Base-by-base conservation (phyloP, 1,140 invertebrate genomes). In the Manduca sexta region DNA sequence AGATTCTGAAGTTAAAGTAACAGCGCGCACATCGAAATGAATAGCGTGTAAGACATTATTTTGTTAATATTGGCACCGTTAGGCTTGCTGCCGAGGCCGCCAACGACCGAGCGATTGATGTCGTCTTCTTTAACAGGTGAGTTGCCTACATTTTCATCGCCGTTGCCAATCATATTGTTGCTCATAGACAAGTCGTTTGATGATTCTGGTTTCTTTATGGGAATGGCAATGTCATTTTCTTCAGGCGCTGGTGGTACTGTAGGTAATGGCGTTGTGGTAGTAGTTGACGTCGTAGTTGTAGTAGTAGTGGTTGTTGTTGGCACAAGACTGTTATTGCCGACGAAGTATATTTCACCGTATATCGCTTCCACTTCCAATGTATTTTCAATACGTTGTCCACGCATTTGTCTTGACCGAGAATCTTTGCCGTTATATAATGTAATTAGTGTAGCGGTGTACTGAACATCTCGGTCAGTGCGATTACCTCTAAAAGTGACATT, bases 401-500 rank as follows among this genome's bases (percentile, higher is more conserved):
- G 64, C 60, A 93, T 90, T 34, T 80, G 70, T 55, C 82, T 86
- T 30, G 63, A 73, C 40, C 76, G 85, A 4, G 75, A 84, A 33
- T 74, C 81, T 8, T 86, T 83, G 45, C 93, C 92, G 49, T 90
- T 88, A 67, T 94, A 95, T 42, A 89, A 87, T 3, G 93, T 90
- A 10, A 90, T 88, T 39, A 95, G 75, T 45, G 89, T 90, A 8
- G 89, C 93, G 0, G 85, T 89, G 61, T 94, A 95, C 8, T 91
- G 92, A 1, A 92, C 87, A 51, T 94, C 93, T 38, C 88, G 87
- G 34, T 91, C 90, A 0, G 91, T 92, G 56, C 91, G 89, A 60
- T 92, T 93, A 1, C 90, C 93, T 26, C 76, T 86, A 2, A 95
- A 82, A 1, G 92, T 93, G 0, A 94, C 92, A 71, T 95, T 94